Base-by-base conservation (phyloP, 1,140 invertebrate genomes). In the Nebria ingens region DNA sequence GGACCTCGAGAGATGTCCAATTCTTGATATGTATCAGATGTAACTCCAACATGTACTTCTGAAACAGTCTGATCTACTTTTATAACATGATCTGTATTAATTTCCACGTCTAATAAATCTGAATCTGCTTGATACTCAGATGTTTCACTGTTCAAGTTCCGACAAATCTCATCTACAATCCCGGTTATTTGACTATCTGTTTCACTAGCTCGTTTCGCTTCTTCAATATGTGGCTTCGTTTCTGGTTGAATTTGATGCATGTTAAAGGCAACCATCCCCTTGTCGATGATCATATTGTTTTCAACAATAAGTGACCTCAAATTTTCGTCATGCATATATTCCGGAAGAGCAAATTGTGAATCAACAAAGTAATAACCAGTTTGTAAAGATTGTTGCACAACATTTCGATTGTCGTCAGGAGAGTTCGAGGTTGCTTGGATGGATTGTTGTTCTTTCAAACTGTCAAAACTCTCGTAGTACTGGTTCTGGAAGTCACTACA, bases 201-300 rank as follows among this genome's bases (percentile, higher is more conserved):
- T 45, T 45, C 40, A 45, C 15, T 45, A 4, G 9, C 9, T 45
- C 17, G 9, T 17, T 45, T 9, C 6, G 9, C 40, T 11, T 45
- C 40, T 4, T 12, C 15, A 11, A 4, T 45, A 17, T 45, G 40
- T 17, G 40, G 40, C 17, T 45, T 45, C 40, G 17, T 45, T 17
- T 45, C 40, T 17, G 40, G 40, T 45, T 45, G 40, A 4, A 45
- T 17, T 45, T 45, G 40, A 17, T 45, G 40, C 40, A 45, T 45
- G 17, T 45, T 45, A 4, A 45, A 9, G 3, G 40, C 40, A 9
- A 45, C 40, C 40, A 45, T 45, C 4, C 15, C 3, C n/a, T 34
- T 34, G 25, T 34, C 25, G n/a, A 34, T 34, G 15, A 45, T 17
- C 6, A 11, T 45, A 11, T 45, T 45, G 40, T 45, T 45, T 4